Percentiles rank a stretch among this genome's conserved stretches.
Conservation (phyloP, 2,888 invertebrate species). For the Stictocephala bisonia region DNA sequence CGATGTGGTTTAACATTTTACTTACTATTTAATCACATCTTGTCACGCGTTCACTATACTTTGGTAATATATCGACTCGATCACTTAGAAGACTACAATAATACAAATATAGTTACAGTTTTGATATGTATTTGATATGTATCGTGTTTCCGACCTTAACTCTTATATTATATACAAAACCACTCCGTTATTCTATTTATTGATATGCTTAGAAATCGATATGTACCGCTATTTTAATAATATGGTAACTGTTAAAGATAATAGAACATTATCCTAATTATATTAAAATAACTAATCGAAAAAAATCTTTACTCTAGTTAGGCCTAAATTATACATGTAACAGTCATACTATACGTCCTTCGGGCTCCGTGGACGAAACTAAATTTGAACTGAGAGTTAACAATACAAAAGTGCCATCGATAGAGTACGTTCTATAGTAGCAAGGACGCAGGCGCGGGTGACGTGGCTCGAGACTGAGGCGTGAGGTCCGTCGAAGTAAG, state of each 20-base stretch:
- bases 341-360: constrained; percentile 25
- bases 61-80: too few species aligned
- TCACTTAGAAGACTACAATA: constrained; percentile 5
- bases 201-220: constrained; percentile 23
- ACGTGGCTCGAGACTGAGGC: too few species aligned
- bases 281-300: too few species aligned
- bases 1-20: too few species aligned
- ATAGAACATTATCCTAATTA: constrained; percentile 14
- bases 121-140: constrained; percentile 46
- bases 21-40: too few species aligned
- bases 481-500: too few species aligned
- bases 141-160: constrained; percentile 12
- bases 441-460: neutral
- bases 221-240: constrained; percentile 10
- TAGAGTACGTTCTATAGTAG: constrained; percentile 16
- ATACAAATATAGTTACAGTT: constrained; percentile 45
- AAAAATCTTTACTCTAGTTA: constrained; percentile 25
- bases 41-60: too few species aligned
- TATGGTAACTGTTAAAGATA: constrained; percentile 29
- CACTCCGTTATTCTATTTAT: constrained; percentile 7
- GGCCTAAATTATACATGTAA: constrained; percentile 37
- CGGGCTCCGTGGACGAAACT: constrained; percentile 5
- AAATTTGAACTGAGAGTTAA: neutral
- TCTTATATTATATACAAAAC: constrained; percentile 23
- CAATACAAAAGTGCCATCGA: constrained; percentile 24